phyloP scores from a whole-genome alignment of 2,888 invertebrate species.

The Eustalomyia histrio region DNA sequence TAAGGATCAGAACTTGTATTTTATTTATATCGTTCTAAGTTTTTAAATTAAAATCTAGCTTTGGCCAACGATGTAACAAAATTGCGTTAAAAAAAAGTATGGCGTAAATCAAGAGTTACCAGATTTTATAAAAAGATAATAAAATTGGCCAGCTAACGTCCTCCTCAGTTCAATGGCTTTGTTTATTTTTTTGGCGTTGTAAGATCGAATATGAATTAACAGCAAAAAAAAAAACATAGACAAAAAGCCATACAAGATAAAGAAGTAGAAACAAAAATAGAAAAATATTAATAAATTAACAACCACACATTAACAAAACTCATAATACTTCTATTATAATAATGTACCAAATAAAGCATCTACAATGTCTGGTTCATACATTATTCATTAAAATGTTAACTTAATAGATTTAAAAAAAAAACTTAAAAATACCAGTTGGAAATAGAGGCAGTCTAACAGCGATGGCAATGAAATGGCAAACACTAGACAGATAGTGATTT shows the following conservation, averaged over 20 bases:
- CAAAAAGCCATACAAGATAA: not conserved
- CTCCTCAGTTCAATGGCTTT: conserved; percentile 52
- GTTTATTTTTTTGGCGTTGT: not conserved
- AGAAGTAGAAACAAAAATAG: conserved; percentile 8
- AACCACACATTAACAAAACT: conserved; percentile 7
- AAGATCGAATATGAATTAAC: not conserved
- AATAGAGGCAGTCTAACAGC: not conserved
- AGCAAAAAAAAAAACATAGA: not conserved
- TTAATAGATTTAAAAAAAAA: not conserved
- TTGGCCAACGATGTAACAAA: too few relatives aligned
- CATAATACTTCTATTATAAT: conserved; percentile 14
- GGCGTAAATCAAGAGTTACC: too few relatives aligned
- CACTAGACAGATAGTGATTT: too few relatives aligned
- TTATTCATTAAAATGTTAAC: conserved; percentile 31
- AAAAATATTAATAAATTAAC: conserved; percentile 24
- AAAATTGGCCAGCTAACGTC: conserved; percentile 32
- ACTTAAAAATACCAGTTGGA: conserved; percentile 20
- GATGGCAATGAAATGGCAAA: too few relatives aligned
- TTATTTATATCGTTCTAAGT: too few relatives aligned
- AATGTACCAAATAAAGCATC: conserved; percentile 30
- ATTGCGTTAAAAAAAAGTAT: too few relatives aligned
- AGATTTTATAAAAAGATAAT: not conserved
- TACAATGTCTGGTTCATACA: conserved; percentile 28
- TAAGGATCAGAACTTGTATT: too few relatives aligned
- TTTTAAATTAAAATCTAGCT: too few relatives aligned